Percentiles rank a stretch among this genome's conserved stretches.
Conservation (phyloP, 2,113 vertebrate species). For the Rhinogobius similis region DNA sequence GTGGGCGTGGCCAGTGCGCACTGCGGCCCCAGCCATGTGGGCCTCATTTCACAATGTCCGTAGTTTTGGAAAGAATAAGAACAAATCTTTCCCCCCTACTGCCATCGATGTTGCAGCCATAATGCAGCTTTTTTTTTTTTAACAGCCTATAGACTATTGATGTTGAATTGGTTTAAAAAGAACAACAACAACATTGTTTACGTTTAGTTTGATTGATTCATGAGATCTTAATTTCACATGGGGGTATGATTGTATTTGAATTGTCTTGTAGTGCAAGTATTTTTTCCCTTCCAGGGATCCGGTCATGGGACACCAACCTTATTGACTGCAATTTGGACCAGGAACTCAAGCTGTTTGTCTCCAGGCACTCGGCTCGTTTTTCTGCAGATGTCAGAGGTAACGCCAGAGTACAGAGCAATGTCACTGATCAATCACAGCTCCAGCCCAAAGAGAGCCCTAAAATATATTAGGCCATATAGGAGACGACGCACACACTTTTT, state of each 20-base stretch:
- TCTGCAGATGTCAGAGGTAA: conserved; percentile 96
- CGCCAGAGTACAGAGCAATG: conserved; percentile 17
- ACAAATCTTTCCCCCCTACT: neutral
- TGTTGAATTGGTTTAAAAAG: neutral
- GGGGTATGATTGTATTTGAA: neutral
- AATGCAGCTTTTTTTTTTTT: neutral
- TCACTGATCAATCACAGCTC: neutral
- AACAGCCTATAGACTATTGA: neutral
- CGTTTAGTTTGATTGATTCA: neutral
- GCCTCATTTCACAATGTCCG: conserved; percentile 68
- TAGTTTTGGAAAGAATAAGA: conserved; percentile 38
- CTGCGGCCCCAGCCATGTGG: conserved; percentile 90
- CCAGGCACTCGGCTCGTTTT: conserved; percentile 94
- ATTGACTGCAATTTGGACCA: conserved; percentile 96
- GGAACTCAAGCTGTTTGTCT: conserved; percentile 97
- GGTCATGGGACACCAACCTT: conserved; percentile 96
- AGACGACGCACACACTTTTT: neutral
- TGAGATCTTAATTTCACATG: neutral
- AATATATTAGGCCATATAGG: neutral
- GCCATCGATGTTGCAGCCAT: neutral
- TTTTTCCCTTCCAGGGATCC: conserved; percentile 84
- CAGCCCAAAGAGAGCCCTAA: neutral
- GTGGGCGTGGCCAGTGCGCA: conserved; percentile 96
- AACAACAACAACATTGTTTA: too few relatives aligned
- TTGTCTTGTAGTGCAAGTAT: neutral